phyloP scores from a whole-genome alignment of 2,888 invertebrate genomes.

The Netelia inedita region DNA sequence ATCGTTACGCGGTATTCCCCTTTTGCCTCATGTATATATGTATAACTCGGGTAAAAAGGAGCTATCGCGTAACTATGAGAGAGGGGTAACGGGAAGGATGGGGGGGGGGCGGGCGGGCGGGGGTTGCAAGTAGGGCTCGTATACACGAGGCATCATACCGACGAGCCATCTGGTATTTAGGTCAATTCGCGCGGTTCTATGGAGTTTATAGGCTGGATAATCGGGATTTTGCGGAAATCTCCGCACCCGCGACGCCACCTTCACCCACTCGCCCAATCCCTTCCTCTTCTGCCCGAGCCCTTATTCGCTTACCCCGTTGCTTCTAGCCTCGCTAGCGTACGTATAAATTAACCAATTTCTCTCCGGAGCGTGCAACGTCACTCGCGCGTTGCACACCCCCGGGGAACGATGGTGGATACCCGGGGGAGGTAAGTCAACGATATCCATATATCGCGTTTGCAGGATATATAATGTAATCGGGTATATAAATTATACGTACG shows the following conservation, averaged over 20 bases:
- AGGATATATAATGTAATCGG: too few relatives aligned
- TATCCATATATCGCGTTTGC: too few relatives aligned
- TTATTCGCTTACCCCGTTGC: not conserved
- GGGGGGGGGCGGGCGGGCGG: not conserved
- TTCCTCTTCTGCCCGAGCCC: not conserved
- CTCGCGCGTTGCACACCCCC: not conserved
- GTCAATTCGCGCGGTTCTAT: slow-evolving; percentile 44
- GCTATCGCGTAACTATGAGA: slow-evolving; percentile 20
- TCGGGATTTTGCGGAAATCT: slow-evolving; percentile 33
- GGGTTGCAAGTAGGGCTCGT: not conserved
- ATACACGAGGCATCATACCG: slow-evolving; percentile 19
- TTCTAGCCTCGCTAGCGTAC: slow-evolving; percentile 13
- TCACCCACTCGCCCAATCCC: slow-evolving; percentile 18
- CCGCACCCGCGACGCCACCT: not conserved
- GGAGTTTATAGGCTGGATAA: slow-evolving; percentile 46
- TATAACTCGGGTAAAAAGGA: not conserved
- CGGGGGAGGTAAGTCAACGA: too few relatives aligned
- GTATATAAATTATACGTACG: too few relatives aligned
- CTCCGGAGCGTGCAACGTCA: slow-evolving; percentile 12
- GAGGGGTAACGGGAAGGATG: not conserved
- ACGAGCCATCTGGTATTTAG: slow-evolving; percentile 34
- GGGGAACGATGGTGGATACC: not conserved
- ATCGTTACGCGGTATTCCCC: not conserved
- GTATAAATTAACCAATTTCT: slow-evolving; percentile 41
- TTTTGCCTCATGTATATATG: not conserved